Conservation (phyloP, 2,888 invertebrate genomes). For the Cheilosia vernalis region DNA sequence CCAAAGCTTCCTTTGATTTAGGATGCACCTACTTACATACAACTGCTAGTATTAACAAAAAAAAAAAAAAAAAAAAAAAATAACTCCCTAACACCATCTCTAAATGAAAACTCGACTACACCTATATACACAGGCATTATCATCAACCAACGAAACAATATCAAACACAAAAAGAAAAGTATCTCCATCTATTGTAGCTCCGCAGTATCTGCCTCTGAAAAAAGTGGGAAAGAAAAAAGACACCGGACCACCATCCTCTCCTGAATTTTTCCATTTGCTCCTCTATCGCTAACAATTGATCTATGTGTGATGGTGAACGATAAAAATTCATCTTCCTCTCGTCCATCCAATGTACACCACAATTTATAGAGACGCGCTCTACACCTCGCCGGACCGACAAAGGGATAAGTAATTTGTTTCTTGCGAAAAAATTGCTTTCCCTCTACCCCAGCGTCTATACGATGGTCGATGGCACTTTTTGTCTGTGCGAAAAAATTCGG, state of each 20-base stretch:
- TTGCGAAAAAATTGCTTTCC: constrained; percentile 13
- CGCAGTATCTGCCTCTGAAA: not conserved
- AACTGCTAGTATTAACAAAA: not conserved
- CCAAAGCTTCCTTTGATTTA: constrained; percentile 11
- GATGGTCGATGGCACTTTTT: not conserved
- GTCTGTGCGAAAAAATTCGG: constrained; percentile 44
- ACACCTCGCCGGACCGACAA: constrained; percentile 49
- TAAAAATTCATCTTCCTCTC: constrained; percentile 55
- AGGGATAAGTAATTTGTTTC: constrained; percentile 63
- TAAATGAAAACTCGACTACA: constrained; percentile 1
- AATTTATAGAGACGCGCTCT: constrained; percentile 53
- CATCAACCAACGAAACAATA: not conserved
- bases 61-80: not conserved
- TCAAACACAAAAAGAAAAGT: not conserved
- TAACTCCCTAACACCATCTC: not conserved
- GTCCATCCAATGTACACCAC: constrained; percentile 45
- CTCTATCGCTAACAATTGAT: constrained; percentile 49
- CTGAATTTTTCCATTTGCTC: constrained; percentile 20
- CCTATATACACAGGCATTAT: constrained; percentile 2
- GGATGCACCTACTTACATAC: not conserved
- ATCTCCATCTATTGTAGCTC: not conserved
- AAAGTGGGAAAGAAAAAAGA: too few relatives aligned
- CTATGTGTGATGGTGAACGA: constrained; percentile 42
- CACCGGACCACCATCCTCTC: constrained; percentile 3
- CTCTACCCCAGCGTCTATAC: not conserved